These are phyloP conservation scores for Sinhomidia bicolor DNA, from an alignment of 2,888 invertebrate genomes.

Conservation along the genomic window DNA sequence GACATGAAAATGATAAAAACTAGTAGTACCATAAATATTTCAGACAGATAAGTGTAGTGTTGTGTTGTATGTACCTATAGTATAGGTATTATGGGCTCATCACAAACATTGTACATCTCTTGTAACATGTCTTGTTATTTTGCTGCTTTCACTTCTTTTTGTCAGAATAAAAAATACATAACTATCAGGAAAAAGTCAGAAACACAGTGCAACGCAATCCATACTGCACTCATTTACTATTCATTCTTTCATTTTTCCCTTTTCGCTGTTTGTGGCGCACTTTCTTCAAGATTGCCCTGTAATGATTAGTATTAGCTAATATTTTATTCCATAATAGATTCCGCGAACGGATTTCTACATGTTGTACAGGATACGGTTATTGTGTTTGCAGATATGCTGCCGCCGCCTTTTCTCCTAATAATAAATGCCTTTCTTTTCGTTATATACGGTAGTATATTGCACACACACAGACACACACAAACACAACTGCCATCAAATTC, in stretches of 20 bases:
- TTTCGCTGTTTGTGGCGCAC: neutral
- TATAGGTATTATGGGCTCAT: too few relatives aligned
- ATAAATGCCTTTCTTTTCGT: neutral
- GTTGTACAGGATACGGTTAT: neutral
- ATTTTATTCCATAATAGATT: constrained; percentile 29
- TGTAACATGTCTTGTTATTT: neutral
- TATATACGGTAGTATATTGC: neutral
- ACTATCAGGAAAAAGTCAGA: neutral
- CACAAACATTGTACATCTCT: too few relatives aligned
- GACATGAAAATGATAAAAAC: too few relatives aligned
- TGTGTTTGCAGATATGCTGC: neutral
- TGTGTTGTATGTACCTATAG: too few relatives aligned
- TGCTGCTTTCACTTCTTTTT: neutral
- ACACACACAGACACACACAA: too few relatives aligned
- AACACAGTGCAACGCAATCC: neutral
- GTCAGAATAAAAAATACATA: neutral
- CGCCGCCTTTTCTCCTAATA: too few relatives aligned
- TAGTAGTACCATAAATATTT: too few relatives aligned
- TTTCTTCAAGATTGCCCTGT: constrained; percentile 1
- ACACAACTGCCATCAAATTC: neutral
- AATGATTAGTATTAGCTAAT: constrained; percentile 42
- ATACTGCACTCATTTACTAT: constrained; percentile 45
- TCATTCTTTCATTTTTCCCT: constrained; percentile 14
- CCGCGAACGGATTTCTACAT: neutral
- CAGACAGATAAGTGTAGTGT: too few relatives aligned